Conservation (phyloP, 2,888 invertebrate species). For the Drosophila cracens region DNA sequence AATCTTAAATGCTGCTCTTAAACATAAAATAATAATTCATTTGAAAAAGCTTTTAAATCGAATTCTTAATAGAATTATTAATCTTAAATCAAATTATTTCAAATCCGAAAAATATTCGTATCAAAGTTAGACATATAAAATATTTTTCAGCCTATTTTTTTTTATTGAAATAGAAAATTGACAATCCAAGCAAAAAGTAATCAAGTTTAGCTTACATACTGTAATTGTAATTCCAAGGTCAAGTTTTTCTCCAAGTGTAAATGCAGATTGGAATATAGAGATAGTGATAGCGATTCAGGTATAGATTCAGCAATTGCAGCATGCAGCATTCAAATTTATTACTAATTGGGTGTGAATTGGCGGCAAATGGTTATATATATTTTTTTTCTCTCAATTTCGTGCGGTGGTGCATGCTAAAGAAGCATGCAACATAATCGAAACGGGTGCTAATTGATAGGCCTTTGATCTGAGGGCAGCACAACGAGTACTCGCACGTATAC, state of each 20-base stretch:
- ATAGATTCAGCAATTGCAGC: constrained; percentile 58
- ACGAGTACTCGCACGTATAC: constrained; percentile 50
- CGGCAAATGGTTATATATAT: constrained; percentile 50
- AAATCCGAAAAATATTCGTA: not conserved
- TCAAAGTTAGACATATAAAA: rapidly evolving
- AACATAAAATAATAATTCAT: no score
- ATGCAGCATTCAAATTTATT: constrained; percentile 83
- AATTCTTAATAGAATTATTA: no score
- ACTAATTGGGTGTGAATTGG: constrained; percentile 84
- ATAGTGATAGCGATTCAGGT: constrained; percentile 19
- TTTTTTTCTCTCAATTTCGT: constrained; percentile 3
- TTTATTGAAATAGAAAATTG: not conserved
- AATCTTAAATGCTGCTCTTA: not conserved
- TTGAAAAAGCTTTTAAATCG: no score
- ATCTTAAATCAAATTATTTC: not conserved
- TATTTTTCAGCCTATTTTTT: not conserved
- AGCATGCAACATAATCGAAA: constrained; percentile 79
- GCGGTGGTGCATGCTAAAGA: constrained; percentile 31
- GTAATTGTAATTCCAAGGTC: not conserved
- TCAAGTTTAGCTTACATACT: not conserved
- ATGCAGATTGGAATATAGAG: constrained; percentile 34
- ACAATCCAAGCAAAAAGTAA: not conserved
- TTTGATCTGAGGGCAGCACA: constrained; percentile 78
- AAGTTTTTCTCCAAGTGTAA: constrained; percentile 24
- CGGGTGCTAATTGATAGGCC: constrained; percentile 83